Percentiles rank a stretch among this genome's conserved stretches.
Evolutionary conservation across 1,140 invertebrate species (phyloP).

Genomic region (Meloidogyne hapla): DNA sequence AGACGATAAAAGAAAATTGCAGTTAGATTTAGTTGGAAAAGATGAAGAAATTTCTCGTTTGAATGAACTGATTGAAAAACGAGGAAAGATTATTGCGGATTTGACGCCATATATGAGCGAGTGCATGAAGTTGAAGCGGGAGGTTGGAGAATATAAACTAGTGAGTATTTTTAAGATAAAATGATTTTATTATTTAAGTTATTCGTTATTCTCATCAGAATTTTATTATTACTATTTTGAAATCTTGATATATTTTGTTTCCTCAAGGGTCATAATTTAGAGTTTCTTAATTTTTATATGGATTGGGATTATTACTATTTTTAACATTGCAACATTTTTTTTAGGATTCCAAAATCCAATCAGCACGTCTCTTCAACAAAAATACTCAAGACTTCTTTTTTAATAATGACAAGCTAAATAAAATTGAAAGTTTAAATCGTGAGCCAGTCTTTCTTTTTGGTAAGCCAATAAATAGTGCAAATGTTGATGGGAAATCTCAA

Average conservation of each 20-base stretch:
- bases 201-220: too few relatives aligned
- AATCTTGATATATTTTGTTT: too few relatives aligned
- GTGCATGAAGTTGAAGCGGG: not conserved
- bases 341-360: too few relatives aligned
- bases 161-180: not conserved
- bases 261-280: too few relatives aligned
- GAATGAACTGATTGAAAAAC: not conserved
- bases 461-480: not conserved
- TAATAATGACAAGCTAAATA: not conserved
- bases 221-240: too few relatives aligned
- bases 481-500: not conserved
- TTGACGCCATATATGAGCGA: not conserved
- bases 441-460: not conserved
- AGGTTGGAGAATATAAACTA: not conserved
- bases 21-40: not conserved
- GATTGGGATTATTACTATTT: too few relatives aligned
- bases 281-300: too few relatives aligned
- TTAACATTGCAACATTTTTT: too few relatives aligned
- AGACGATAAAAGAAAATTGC: not conserved
- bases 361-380: not conserved
- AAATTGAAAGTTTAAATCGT: not conserved
- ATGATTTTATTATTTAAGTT: too few relatives aligned
- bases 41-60: not conserved
- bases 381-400: not conserved
- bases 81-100: not conserved